These are phyloP conservation scores for Ptiloglossa arizonensis DNA, from an alignment of 1,140 invertebrate genomes.

Conservation along the genomic window DNA sequence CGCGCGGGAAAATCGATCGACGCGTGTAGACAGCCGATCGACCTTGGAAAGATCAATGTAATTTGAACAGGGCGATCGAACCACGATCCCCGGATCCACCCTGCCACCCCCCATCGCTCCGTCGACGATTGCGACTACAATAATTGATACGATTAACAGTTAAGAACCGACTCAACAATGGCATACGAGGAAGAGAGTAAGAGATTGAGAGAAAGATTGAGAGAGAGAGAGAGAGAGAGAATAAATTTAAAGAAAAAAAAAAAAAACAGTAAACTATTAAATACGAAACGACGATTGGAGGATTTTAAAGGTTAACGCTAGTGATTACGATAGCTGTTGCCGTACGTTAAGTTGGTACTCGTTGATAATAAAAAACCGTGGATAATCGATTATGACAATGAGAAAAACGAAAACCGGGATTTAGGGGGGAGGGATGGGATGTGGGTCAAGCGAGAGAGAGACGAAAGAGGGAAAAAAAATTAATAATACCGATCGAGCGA, in stretches of 20 bases:
- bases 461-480: too few species aligned
- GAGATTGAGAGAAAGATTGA: too few species aligned
- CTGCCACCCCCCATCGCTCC: not conserved
- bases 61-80: too few species aligned
- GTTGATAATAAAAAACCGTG: slow-evolving; percentile 35
- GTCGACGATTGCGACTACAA: not conserved
- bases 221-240: too few species aligned
- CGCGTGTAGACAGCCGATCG: not conserved
- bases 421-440: not conserved
- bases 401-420: not conserved
- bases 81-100: not conserved
- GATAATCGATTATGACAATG: slow-evolving; percentile 47
- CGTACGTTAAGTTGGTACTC: slow-evolving; percentile 42
- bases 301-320: slow-evolving; percentile 4
- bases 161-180: slow-evolving; percentile 4
- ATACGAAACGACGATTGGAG: not conserved
- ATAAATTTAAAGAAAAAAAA: too few species aligned
- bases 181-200: not conserved
- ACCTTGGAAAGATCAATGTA: too few species aligned
- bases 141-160: slow-evolving; percentile 35
- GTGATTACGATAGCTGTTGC: slow-evolving; percentile 21
- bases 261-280: not conserved
- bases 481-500: too few species aligned
- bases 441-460: not conserved
- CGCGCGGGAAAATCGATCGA: slow-evolving; percentile 13